Base-by-base conservation (phyloP, 2,888 invertebrate species). In the Halocaridina rubra region DNA sequence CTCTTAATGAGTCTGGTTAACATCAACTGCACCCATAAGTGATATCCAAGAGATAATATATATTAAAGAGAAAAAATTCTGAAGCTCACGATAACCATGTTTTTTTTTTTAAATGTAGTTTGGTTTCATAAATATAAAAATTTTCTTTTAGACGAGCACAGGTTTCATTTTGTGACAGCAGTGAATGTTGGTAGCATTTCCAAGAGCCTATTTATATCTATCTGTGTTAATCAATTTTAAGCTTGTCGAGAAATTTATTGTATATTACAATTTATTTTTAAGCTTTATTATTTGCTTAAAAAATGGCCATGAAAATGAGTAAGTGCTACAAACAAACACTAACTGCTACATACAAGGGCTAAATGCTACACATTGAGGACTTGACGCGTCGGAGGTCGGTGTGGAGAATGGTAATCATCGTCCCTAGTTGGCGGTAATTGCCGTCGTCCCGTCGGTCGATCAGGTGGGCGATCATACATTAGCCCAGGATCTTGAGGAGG, bases 321-420 rank as follows among this genome's bases (percentile, higher is more conserved):
- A 77, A 84, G 57, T 84, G 82, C 82, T 84, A 84, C 78, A 84
- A 84, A 84, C 82, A 84, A 78, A 71, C 82, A 84, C 82, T 84
- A 84, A 77, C 78, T 78, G 78, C 78, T 76, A 84, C 82, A 84
- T 72, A 82, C 77, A 77, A 72, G 72, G 85, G 76, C 84, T 74
- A 53, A 85, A 24, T 72, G 84, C 84, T 87, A 87, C 80, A 87
- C 88, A 80, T 88, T 88, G 71, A 88, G 88, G 80, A 86, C 84
- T 81, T 86, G 88, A 53, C 88, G 78, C 24, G 88, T 84, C 30
- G 88, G 84, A 32, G 88, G 80, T 32, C 86, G 85, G 75, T 87
- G 88, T 24, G 88, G 88, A 19, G 86, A 86, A 84, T 88, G 88
- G 84, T 85, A 86, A 64, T 87, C 86, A 19, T 86, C 86, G 78